phyloP scores from a whole-genome alignment of 1,140 invertebrate genomes.

The Zaprionus kolodkinae region DNA sequence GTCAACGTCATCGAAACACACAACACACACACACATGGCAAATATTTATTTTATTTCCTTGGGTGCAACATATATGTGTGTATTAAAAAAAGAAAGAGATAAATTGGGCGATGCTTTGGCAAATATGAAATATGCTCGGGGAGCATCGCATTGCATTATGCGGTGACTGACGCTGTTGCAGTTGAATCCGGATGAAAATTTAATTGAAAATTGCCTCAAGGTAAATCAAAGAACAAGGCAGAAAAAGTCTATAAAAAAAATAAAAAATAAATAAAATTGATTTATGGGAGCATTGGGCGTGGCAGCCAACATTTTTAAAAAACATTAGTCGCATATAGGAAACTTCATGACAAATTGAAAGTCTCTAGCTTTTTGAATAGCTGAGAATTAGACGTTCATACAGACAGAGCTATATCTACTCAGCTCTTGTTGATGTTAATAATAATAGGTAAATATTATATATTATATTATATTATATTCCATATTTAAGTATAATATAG shows the following conservation, averaged over 20 bases:
- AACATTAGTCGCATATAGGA: too few species aligned
- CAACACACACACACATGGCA: conserved; percentile 7
- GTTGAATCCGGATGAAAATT: conserved; percentile 25
- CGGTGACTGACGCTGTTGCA: conserved; percentile 14
- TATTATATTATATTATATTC: too few species aligned
- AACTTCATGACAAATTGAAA: too few species aligned
- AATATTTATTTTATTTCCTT: conserved; percentile 59
- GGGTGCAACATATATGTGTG: conserved; percentile 34
- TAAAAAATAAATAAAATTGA: too few species aligned
- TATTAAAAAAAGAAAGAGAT: background rate
- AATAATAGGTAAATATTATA: too few species aligned
- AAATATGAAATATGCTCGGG: conserved; percentile 23
- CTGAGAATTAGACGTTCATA: too few species aligned
- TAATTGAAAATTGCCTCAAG: conserved; percentile 28
- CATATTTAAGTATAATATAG: background rate
- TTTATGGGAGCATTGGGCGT: too few species aligned
- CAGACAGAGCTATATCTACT: too few species aligned
- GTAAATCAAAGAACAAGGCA: background rate
- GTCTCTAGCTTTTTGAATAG: too few species aligned
- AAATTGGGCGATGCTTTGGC: conserved; percentile 25
- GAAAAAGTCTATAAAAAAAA: background rate
- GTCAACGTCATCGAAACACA: conserved; percentile 28
- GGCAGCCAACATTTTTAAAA: too few species aligned
- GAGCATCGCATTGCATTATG: background rate
- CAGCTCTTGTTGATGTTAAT: too few species aligned